A percentile compares a stretch with the other conserved stretches of the same genome.
phyloP scores from a whole-genome alignment of 2,797 vertebrate genomes.

The Channallabes apus region DNA sequence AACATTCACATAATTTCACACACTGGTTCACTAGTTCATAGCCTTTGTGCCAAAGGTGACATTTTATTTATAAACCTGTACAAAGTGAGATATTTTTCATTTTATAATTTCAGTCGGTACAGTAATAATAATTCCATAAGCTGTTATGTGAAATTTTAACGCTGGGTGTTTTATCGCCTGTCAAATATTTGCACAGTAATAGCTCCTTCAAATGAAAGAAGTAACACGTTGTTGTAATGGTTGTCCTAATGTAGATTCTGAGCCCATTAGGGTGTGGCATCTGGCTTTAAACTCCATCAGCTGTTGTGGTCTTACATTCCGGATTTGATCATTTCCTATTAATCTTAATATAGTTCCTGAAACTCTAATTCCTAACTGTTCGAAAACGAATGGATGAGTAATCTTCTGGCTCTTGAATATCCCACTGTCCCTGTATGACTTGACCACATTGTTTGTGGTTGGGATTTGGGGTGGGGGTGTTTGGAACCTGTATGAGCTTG shows the following conservation, averaged over 20 bases:
- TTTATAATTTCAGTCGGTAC: neutral
- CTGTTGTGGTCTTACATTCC: conserved; percentile 2
- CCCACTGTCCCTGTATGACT: neutral
- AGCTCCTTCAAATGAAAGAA: neutral
- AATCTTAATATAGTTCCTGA: neutral
- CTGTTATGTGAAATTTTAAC: neutral
- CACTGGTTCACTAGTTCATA: neutral
- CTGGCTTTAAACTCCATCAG: conserved; percentile 7
- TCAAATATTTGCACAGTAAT: neutral
- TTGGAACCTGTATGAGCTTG: neutral
- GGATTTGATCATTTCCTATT: conserved; percentile 5
- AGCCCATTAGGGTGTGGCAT: neutral
- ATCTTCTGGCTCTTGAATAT: conserved; percentile 1
- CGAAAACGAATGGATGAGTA: neutral
- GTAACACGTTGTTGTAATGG: too few relatives aligned
- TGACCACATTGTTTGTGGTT: neutral
- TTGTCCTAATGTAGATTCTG: neutral
- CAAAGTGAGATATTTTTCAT: neutral
- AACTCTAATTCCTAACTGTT: neutral
- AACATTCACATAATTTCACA: neutral
- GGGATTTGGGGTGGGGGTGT: neutral
- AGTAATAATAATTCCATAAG: neutral
- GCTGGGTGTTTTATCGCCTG: neutral
- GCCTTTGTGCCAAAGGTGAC: too few relatives aligned
- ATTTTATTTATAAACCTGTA: neutral